Conservation (phyloP, 1,140 invertebrate genomes). For the Proctacanthus coquilletti region DNA sequence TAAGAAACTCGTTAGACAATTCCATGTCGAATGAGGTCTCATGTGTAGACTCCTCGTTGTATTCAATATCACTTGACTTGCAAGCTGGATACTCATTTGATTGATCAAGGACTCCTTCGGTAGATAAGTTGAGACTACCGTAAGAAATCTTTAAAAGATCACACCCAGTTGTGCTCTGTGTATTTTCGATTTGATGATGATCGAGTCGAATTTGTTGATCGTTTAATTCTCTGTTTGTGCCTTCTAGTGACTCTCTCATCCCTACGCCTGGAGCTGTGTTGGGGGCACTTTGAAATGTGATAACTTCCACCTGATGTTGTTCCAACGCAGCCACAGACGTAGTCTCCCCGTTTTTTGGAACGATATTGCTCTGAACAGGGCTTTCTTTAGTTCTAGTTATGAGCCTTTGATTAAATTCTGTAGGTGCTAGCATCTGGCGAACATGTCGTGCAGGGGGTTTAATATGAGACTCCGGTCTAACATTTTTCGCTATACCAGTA, state of each 20-base stretch:
- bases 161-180: constrained; percentile 3
- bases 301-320: constrained; percentile 23
- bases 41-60: constrained; percentile 11
- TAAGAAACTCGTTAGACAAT: constrained; percentile 30
- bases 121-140: constrained; percentile 2
- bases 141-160: neutral
- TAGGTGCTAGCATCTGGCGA: neutral
- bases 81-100: constrained; percentile 31
- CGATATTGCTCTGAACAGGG: neutral
- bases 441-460: neutral
- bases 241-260: constrained; percentile 14
- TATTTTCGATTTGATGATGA: constrained; percentile 5
- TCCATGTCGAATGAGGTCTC: constrained; percentile 28
- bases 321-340: constrained; percentile 37
- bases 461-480: neutral
- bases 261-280: constrained; percentile 18
- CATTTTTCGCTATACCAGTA: constrained; percentile 26
- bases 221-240: constrained; percentile 7
- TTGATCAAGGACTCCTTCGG: constrained; percentile 2
- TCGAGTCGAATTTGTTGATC: neutral
- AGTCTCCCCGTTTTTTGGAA: constrained; percentile 39
- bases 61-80: constrained; percentile 18
- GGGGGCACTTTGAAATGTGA: constrained; percentile 24
- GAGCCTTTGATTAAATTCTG: neutral
- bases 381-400: neutral